Base-by-base conservation (phyloP, 2,113 vertebrate genomes). In the Maccullochella peelii region DNA sequence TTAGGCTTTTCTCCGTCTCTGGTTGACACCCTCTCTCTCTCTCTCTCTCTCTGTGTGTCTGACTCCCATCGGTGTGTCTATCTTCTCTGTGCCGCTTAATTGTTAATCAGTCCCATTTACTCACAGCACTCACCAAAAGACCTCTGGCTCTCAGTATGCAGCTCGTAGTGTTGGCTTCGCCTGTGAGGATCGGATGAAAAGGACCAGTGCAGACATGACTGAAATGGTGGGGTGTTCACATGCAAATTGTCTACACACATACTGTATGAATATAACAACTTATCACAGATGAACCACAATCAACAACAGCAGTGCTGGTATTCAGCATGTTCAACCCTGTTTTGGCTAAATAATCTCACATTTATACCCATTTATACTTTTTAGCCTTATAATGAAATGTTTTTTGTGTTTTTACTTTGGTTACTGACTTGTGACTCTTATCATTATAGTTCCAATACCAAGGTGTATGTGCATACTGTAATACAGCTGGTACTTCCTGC, bases 51-150 rank as follows among this genome's bases (percentile, higher is more conserved):
- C 49, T 70, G 23, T 71, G 40, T 71, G 30, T 63, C 50, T 67
- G 72, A 54, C 55, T 80, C 70, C 65, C 54, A 71, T 78, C 63
- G n/a, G 57, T 55, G 36, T 21, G 42, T 78, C 52, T 76, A 42
- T 71, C 59, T 82, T 18, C 36, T 67, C 11, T 14, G 69, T 66
- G 55, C 57, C 2, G 70, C 54, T 80, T 82, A 72, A 76, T 54
- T 79, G 67, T 75, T 67, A 67, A 83, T 85, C 76, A 67, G 76
- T 77, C 36, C 38, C 61, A 79, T 84, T 82, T 77, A 84, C 57
- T 69, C 30, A 50, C 20, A 30, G 44, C 73, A 62, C 36, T 50
- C 1, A 6, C 73, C 33, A 86, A 79, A 67, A 69, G 25, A 73
- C 33, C 62, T 57, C 83, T 85, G 83, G 49, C 59, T 83, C 67